phyloP scores from a whole-genome alignment of 2,888 invertebrate genomes.

The Coremacera marginata region DNA sequence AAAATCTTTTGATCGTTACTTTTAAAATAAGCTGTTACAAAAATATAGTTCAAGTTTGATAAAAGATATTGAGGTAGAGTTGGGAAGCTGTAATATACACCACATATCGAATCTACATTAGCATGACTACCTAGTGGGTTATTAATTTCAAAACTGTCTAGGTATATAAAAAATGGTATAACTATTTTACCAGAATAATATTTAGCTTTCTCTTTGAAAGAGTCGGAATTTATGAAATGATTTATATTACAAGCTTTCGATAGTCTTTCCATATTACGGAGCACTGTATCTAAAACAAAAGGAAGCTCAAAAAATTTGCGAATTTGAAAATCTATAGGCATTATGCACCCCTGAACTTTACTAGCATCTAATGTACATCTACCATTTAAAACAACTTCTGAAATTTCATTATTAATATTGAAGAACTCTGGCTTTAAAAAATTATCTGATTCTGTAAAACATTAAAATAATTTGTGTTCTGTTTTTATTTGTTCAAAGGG shows the following conservation, averaged over 20 bases:
- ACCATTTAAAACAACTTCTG: conserved; percentile 38
- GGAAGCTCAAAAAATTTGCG: conserved; percentile 44
- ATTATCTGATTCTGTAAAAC: too few species aligned
- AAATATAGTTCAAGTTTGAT: conserved; percentile 41
- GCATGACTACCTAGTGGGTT: conserved; percentile 44
- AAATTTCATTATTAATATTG: conserved; percentile 41
- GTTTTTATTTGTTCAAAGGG: too few species aligned
- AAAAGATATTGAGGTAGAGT: conserved; percentile 39
- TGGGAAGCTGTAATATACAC: conserved; percentile 43
- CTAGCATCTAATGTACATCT: conserved; percentile 38
- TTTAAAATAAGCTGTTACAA: conserved; percentile 42
- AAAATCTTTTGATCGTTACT: conserved; percentile 35
- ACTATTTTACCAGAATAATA: conserved; percentile 30
- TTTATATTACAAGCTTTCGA: conserved; percentile 20
- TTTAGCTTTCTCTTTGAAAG: conserved; percentile 32
- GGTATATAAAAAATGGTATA: conserved; percentile 41
- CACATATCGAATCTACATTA: conserved; percentile 42
- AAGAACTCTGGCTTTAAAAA: conserved; percentile 36
- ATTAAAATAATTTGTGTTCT: too few species aligned
- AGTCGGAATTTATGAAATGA: conserved; percentile 37
- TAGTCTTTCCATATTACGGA: conserved; percentile 35
- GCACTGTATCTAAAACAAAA: conserved; percentile 26
- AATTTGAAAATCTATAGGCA: conserved; percentile 38
- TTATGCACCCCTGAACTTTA: conserved; percentile 39
- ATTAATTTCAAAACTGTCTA: conserved; percentile 41